A percentile compares a stretch with the other conserved stretches of the same genome.
Conservation (phyloP, 2,113 vertebrate genomes). For the Prolemur simus region DNA sequence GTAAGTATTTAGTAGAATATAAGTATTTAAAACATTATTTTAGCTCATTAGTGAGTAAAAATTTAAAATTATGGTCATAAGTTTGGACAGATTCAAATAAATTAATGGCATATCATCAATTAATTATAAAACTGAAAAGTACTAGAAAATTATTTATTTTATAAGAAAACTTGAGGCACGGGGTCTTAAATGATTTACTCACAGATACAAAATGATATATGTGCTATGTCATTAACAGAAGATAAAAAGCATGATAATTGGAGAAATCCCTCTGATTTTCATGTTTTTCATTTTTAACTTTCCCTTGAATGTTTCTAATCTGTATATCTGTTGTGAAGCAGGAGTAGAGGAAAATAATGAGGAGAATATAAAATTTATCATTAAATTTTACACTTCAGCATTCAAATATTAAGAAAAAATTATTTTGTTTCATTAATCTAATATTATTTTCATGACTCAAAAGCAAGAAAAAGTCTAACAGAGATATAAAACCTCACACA, state of each 20-base stretch:
- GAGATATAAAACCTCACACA: neutral
- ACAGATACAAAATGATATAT: neutral
- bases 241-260: neutral
- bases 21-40: conserved; percentile 12
- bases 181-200: neutral
- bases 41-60: neutral
- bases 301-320: neutral
- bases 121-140: neutral
- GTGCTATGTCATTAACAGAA: neutral
- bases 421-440: conserved; percentile 4
- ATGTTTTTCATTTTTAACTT: neutral
- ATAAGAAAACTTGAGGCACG: neutral
- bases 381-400: neutral
- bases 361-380: neutral
- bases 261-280: neutral
- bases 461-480: neutral
- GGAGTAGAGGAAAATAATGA: neutral
- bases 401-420: neutral
- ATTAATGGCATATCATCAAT: neutral
- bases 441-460: neutral
- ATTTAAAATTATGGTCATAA: neutral
- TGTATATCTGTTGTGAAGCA: neutral
- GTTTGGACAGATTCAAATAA: neutral
- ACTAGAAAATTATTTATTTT: neutral
- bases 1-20: neutral